A percentile compares a stretch with the other conserved stretches of the same genome.
Evolutionary conservation across 2,113 vertebrate species (phyloP).

Genomic region (Parotia lawesii): DNA sequence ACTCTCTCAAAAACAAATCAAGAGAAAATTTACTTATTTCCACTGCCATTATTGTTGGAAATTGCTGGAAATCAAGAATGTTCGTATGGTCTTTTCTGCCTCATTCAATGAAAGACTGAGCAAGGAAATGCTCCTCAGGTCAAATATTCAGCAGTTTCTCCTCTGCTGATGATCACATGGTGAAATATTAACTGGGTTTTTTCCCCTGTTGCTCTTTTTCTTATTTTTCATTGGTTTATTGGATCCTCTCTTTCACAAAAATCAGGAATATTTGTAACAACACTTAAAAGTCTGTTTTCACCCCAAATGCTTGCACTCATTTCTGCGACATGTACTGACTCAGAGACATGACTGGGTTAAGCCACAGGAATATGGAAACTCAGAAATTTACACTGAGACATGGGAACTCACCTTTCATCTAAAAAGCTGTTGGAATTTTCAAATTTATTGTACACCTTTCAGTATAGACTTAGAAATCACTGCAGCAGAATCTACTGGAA

Average conservation of each 20-base stretch:
- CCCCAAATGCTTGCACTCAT: not conserved
- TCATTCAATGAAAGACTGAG: not conserved
- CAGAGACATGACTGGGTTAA: not conserved
- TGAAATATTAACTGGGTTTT: not conserved
- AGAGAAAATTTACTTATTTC: not conserved
- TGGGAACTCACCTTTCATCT: not conserved
- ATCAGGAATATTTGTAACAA: not conserved
- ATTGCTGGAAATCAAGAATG: not conserved
- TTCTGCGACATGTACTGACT: not conserved
- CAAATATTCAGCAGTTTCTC: not conserved
- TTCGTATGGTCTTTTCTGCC: not conserved
- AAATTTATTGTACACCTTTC: not conserved
- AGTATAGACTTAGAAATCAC: not conserved
- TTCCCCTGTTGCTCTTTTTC: accelerated
- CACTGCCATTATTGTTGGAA: not conserved
- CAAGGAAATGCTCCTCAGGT: not conserved
- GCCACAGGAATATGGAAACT: not conserved
- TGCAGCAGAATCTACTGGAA: not conserved
- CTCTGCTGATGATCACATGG: not conserved
- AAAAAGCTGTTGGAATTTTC: not conserved
- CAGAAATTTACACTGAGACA: not conserved
- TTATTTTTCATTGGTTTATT: not conserved
- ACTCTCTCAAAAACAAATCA: not conserved
- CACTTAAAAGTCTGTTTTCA: not conserved
- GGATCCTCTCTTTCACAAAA: not conserved